These are phyloP conservation scores for Brachionus paranguensis DNA, from an alignment of 1,140 invertebrate genomes.

Conservation along the genomic window DNA sequence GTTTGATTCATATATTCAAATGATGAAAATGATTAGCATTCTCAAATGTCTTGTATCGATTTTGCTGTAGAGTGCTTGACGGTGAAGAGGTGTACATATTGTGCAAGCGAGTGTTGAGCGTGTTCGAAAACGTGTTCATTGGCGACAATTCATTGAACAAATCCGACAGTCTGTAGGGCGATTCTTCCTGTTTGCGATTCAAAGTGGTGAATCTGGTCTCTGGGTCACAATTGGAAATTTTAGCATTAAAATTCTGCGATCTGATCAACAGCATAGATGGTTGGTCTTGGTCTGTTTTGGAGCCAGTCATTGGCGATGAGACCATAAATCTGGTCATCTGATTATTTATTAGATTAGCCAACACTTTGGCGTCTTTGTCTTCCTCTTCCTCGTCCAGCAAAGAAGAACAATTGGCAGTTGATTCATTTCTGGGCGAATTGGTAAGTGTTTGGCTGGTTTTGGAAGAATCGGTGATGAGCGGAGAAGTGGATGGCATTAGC, in stretches of 20 bases:
- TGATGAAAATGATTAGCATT: not conserved
- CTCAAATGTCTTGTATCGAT: not conserved
- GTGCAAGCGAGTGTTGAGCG: not conserved
- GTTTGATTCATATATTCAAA: not conserved
- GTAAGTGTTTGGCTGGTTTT: slow-evolving; percentile 7
- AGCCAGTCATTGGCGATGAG: not conserved
- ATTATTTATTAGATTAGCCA: not conserved
- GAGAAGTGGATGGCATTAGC: not conserved
- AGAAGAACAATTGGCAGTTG: not conserved
- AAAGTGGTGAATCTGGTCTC: not conserved
- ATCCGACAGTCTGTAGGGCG: not conserved
- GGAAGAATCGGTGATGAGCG: not conserved
- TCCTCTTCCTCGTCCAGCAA: not conserved
- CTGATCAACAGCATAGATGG: not conserved
- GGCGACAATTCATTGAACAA: slow-evolving; percentile 17
- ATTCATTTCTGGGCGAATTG: slow-evolving; percentile 9
- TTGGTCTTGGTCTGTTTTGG: not conserved
- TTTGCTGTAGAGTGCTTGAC: not conserved
- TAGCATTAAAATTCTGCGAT: slow-evolving; percentile 30
- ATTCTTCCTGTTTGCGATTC: not conserved
- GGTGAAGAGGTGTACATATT: not conserved
- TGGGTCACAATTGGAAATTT: slow-evolving; percentile 5
- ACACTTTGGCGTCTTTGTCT: not conserved
- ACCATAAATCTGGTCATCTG: not conserved
- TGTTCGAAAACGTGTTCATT: not conserved